Evolutionary conservation across 2,797 vertebrate genomes (phyloP).

Genomic region (Sebastes goodei): DNA sequence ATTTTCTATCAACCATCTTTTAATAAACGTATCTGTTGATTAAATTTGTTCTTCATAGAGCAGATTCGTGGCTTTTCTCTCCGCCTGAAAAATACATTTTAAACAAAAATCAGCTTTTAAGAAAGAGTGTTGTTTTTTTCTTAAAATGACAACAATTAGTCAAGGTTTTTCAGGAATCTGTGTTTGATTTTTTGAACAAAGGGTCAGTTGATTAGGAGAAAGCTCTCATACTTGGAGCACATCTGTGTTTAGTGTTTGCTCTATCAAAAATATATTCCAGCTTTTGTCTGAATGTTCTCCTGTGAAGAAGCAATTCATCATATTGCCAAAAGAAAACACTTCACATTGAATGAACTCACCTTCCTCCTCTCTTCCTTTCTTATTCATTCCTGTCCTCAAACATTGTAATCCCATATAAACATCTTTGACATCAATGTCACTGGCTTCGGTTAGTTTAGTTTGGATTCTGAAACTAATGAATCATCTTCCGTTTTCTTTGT

Average conservation of each 20-base stretch:
- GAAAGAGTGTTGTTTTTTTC: neutral
- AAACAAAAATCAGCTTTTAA: constrained; percentile 12
- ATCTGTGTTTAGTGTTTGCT: constrained; percentile 9
- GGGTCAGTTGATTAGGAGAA: constrained; percentile 19
- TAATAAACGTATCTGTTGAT: constrained; percentile 27
- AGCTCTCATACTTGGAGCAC: neutral
- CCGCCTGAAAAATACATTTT: neutral
- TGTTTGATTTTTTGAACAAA: constrained; percentile 20
- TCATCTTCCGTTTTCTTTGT: constrained; percentile 29
- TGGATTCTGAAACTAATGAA: constrained; percentile 59
- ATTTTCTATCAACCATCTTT: neutral
- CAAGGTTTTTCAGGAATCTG: constrained; percentile 11
- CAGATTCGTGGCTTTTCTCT: constrained; percentile 8
- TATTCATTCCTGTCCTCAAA: neutral
- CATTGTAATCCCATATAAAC: neutral
- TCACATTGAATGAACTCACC: neutral
- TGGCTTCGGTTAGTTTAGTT: neutral
- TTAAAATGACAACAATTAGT: neutral
- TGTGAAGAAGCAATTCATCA: neutral
- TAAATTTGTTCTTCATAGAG: constrained; percentile 26
- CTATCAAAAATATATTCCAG: neutral
- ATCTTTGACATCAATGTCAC: neutral
- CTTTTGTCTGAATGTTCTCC: constrained; percentile 11
- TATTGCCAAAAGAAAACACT: constrained; percentile 13
- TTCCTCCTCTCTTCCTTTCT: neutral